A percentile compares a stretch with the other conserved stretches of the same genome.
phyloP scores from a whole-genome alignment of 2,888 invertebrate genomes.

The Dynastes grantii region DNA sequence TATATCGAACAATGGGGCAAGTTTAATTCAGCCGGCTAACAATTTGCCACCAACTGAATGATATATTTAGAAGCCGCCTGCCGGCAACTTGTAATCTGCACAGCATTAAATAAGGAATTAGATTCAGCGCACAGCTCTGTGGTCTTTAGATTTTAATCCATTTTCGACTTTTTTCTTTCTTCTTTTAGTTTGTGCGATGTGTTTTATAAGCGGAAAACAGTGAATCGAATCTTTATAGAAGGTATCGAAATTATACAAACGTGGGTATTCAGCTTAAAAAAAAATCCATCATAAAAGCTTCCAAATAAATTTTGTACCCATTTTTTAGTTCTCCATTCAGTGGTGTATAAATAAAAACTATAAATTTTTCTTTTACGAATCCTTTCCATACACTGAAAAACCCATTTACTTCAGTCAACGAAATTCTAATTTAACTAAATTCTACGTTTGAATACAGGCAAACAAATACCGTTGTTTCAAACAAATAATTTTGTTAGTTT shows the following conservation, averaged over 20 bases:
- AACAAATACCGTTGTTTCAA: too few relatives aligned
- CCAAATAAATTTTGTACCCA: too few relatives aligned
- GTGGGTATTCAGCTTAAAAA: too few relatives aligned
- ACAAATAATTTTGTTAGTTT: too few relatives aligned
- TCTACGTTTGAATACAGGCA: too few relatives aligned
- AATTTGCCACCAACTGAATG: constrained; percentile 14
- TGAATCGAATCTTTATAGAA: constrained; percentile 19
- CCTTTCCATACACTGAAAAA: too few relatives aligned
- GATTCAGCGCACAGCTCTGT: not conserved
- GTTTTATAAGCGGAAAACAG: not conserved
- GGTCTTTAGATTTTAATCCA: constrained; percentile 22
- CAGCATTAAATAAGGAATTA: constrained; percentile 31
- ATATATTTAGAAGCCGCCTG: not conserved
- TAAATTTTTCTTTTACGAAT: too few relatives aligned
- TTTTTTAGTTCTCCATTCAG: too few relatives aligned
- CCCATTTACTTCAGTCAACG: too few relatives aligned
- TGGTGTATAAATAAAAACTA: too few relatives aligned
- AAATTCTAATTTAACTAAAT: too few relatives aligned
- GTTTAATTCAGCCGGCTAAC: constrained; percentile 9
- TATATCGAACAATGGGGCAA: not conserved
- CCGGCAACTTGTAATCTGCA: constrained; percentile 14
- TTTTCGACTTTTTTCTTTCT: not conserved
- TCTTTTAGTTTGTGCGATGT: constrained; percentile 15
- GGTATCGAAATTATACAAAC: not conserved
- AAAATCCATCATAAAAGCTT: too few relatives aligned